Percentiles rank a stretch among this genome's conserved stretches.
Conservation (phyloP, 2,113 vertebrate genomes). For the Symphodus melops region DNA sequence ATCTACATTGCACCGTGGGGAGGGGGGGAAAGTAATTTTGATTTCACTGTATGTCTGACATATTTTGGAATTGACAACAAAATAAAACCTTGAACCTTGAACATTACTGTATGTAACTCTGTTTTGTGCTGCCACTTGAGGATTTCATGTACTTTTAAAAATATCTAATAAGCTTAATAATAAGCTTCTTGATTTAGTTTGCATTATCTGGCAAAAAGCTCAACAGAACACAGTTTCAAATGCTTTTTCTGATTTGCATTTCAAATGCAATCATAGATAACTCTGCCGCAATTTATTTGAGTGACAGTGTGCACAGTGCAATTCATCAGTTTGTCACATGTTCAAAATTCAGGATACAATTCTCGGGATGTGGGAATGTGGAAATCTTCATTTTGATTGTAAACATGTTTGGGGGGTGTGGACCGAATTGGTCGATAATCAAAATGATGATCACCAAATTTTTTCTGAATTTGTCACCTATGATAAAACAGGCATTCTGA, state of each 20-base stretch:
- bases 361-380: too few relatives aligned
- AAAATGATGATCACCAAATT: too few relatives aligned
- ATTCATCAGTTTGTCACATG: constrained; percentile 46
- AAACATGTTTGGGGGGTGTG: too few relatives aligned
- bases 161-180: constrained; percentile 69
- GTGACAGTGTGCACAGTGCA: constrained; percentile 65
- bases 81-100: too few relatives aligned
- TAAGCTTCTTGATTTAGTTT: constrained; percentile 56
- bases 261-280: constrained; percentile 82
- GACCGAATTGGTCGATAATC: too few relatives aligned
- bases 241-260: constrained; percentile 79
- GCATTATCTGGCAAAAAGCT: constrained; percentile 43
- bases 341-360: constrained; percentile 39
- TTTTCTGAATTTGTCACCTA: too few relatives aligned
- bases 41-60: too few relatives aligned
- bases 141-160: constrained; percentile 60
- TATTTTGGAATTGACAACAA: too few relatives aligned
- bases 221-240: constrained; percentile 49
- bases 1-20: too few relatives aligned
- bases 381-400: constrained; percentile 3
- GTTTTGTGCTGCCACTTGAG: constrained; percentile 28
- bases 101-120: too few relatives aligned
- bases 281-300: constrained; percentile 73
- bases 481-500: too few relatives aligned
- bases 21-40: too few relatives aligned